Base-by-base conservation (phyloP, 2,113 vertebrate species). In the Ellobius talpinus region DNA sequence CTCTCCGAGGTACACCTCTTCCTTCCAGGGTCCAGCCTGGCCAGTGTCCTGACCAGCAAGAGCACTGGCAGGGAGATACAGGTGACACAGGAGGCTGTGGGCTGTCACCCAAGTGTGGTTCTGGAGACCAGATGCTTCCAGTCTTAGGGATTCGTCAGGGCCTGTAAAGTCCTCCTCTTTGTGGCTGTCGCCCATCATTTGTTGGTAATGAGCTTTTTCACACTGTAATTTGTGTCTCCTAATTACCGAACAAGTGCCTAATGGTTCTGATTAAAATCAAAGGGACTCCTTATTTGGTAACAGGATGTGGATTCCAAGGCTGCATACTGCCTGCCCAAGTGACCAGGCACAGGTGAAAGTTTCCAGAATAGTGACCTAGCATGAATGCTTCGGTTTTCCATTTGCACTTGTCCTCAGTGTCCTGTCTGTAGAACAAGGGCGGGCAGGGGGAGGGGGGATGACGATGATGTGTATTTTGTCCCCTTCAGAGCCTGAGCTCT, bases 141-240 rank as follows among this genome's bases (percentile, higher is more conserved):
- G 2, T 12, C 10, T 39, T 14, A 3, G 0, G 11, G 0, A 50
- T 16, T 55, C 50, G 1, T 61, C 89, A 52, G 92, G 66, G 90
- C 42, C 88, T 84, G 52, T 1, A 16, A 74, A 1, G 6, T n/a
- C 1, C 3, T 26, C 45, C 66, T 0, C 2, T 23, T 8, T 0
- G 36, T 8, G 61, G 72, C 17, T 3, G 13, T 72, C 21, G 2
- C 88, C 66, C 1, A 0, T 21, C 23, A 2, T 23, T 19, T 21
- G 72, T n/a, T 29, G 70, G 96, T 89, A 23, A 68, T 10, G 66
- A 94, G 96, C 61, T 70, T 82, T 72, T 10, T 31, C 26, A 0
- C 24, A 0, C 76, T 31, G 50, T 63, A 3, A 42, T 76, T 61
- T 89, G 86, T 88, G 91, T 84, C 39, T 91, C 78, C 81, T 96